These are phyloP conservation scores for Drosophila helvetica DNA, from an alignment of 2,888 invertebrate species.

Conservation along the genomic window DNA sequence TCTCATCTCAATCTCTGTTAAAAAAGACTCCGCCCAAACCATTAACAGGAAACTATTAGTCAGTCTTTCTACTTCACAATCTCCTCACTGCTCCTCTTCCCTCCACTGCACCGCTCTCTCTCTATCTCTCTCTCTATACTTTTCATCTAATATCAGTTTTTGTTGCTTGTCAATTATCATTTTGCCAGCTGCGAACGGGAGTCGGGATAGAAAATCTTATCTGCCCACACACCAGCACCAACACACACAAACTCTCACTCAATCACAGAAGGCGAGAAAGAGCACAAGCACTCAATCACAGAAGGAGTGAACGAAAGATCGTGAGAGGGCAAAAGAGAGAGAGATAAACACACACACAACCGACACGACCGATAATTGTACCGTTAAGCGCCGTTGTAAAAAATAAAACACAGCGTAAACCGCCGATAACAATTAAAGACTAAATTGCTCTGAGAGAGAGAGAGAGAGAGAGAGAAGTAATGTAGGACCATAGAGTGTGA, in stretches of 20 bases:
- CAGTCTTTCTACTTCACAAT: conserved; percentile 21
- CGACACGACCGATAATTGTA: conserved; percentile 48
- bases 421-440: conserved; percentile 72
- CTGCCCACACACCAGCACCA: conserved; percentile 29
- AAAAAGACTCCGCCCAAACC: conserved; percentile 10
- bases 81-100: conserved; percentile 1
- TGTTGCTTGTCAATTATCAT: conserved; percentile 2
- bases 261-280: neutral
- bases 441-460: conserved; percentile 22
- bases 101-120: conserved; percentile 5
- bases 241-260: neutral
- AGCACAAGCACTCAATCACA: neutral
- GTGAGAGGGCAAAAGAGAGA: conserved; percentile 4
- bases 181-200: conserved; percentile 31
- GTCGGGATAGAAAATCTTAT: conserved; percentile 41
- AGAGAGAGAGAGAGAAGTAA: neutral
- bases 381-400: conserved; percentile 60
- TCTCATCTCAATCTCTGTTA: neutral
- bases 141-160: conserved; percentile 38
- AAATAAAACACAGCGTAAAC: conserved; percentile 55
- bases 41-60: conserved; percentile 42
- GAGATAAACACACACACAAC: conserved; percentile 3
- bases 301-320: neutral
- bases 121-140: conserved; percentile 1
- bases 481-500: neutral